Base-by-base conservation (phyloP, 1,140 invertebrate genomes). In the Colletes gigas region DNA sequence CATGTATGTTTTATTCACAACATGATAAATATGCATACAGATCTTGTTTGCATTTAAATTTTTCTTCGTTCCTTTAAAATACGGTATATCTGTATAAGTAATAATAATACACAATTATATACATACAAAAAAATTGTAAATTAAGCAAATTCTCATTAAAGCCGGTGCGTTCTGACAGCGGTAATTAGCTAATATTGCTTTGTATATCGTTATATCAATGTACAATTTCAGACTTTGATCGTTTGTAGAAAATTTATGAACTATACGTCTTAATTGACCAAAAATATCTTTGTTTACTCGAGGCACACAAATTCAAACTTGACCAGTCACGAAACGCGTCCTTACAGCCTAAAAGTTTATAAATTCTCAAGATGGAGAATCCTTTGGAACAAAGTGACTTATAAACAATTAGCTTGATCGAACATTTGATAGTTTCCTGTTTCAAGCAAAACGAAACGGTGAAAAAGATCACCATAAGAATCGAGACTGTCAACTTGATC, bases 1-100 rank as follows among this genome's bases (percentile, higher is more conserved):
- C 19, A 47, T 68, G 30, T 30, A 77, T 1, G n/a, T 52, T 78
- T 78, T 78, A 78, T 62, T 71, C n/a, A 71, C 55, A 78, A 70
- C 55, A 52, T 59, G 8, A 4, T 71, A 52, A 50, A 71, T 78
- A 71, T n/a, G 52, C 41, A 78, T 70, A 69, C 44, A 69, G 30
- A 70, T 57, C 21, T 8, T 1, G 4, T 15, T 77, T 69, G 6
- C 4, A 50, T 62, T 30, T 14, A 14, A 3, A 12, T 71, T 47
- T 17, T 12, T 62, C 17, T 14, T 30, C 30, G 15, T 67, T 47
- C 47, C 41, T 41, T 4, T 74, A n/a, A 4, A 74, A 19, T 63
- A 68, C 5, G n/a, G 19, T 39, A 71, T 54, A 70, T 47, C 1
- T 9, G 30, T 50, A 15, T 59, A 59, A 17, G 44, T 44, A 72